Percentiles rank a stretch among this genome's conserved stretches.
Conservation (phyloP, 2,797 vertebrate species). For the Sparidentex hasta region DNA sequence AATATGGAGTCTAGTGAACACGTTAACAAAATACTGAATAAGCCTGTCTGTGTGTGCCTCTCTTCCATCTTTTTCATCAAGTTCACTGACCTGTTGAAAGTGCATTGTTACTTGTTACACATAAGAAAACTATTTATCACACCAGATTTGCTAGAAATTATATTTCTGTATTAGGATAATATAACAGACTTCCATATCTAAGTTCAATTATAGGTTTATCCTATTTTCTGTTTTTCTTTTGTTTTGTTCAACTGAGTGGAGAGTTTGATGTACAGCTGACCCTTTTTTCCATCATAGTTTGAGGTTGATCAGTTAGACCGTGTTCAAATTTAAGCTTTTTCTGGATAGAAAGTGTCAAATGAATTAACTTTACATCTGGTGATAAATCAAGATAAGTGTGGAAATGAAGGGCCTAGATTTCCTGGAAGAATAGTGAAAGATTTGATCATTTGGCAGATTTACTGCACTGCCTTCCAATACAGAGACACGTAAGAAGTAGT, state of each 20-base stretch:
- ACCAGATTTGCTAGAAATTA: neutral
- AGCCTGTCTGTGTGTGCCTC: neutral
- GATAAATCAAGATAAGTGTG: conserved; percentile 14
- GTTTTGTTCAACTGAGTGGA: neutral
- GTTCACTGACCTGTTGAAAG: conserved; percentile 5
- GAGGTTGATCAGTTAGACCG: neutral
- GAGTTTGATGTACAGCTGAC: neutral
- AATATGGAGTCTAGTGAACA: neutral
- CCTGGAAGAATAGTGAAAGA: neutral
- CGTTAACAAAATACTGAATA: conserved; percentile 15
- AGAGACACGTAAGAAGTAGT: neutral
- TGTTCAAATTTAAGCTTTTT: neutral
- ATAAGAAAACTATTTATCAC: conserved; percentile 15
- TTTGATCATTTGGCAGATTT: conserved; percentile 12
- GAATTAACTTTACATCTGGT: neutral
- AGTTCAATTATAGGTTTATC: conserved; percentile 14
- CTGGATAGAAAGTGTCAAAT: neutral
- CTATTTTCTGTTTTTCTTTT: neutral
- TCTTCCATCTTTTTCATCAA: neutral
- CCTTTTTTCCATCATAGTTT: neutral
- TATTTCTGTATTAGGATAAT: conserved; percentile 10
- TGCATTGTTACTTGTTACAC: conserved; percentile 4
- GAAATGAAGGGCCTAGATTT: neutral
- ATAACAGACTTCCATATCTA: neutral
- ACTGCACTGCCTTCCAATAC: neutral